A percentile compares a stretch with the other conserved stretches of the same genome.
These are phyloP conservation scores for Tubulanus polymorphus DNA, from an alignment of 2,888 invertebrate species.

Conservation along the genomic window DNA sequence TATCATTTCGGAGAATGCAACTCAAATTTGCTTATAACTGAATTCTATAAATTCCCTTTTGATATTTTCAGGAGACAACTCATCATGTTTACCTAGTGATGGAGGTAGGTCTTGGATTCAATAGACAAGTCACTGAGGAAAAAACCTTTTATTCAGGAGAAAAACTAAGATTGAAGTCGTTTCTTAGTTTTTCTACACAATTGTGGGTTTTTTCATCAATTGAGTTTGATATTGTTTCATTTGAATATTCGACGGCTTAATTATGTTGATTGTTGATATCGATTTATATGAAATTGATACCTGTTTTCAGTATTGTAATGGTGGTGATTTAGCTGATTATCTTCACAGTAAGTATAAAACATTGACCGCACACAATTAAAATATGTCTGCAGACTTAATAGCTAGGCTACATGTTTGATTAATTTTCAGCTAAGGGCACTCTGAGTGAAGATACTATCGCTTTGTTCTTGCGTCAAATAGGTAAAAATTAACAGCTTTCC, in stretches of 20 bases:
- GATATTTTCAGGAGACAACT: slow-evolving; percentile 70
- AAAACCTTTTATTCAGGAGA: too few relatives aligned
- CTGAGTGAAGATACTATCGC: slow-evolving; percentile 96
- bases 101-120: slow-evolving; percentile 95
- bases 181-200: too few relatives aligned
- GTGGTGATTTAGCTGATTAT: slow-evolving; percentile 98
- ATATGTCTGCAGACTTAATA: not conserved
- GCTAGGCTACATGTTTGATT: too few relatives aligned
- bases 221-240: too few relatives aligned
- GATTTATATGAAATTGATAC: slow-evolving; percentile 12
- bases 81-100: slow-evolving; percentile 96
- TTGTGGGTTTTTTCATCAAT: too few relatives aligned
- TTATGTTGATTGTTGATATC: too few relatives aligned
- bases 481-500: slow-evolving; percentile 55
- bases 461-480: slow-evolving; percentile 88
- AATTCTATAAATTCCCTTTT: slow-evolving; percentile 12
- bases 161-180: too few relatives aligned
- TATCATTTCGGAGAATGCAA: slow-evolving; percentile 15
- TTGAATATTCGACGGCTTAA: too few relatives aligned
- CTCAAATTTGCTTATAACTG: too few relatives aligned
- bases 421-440: slow-evolving; percentile 77
- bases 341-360: slow-evolving; percentile 73
- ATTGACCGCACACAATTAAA: too few relatives aligned
- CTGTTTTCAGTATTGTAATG: slow-evolving; percentile 87
- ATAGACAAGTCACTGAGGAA: too few relatives aligned